Percentiles rank a stretch among this genome's conserved stretches.
Conservation (phyloP, 2,797 vertebrate species). For the Eptatretus atami region DNA sequence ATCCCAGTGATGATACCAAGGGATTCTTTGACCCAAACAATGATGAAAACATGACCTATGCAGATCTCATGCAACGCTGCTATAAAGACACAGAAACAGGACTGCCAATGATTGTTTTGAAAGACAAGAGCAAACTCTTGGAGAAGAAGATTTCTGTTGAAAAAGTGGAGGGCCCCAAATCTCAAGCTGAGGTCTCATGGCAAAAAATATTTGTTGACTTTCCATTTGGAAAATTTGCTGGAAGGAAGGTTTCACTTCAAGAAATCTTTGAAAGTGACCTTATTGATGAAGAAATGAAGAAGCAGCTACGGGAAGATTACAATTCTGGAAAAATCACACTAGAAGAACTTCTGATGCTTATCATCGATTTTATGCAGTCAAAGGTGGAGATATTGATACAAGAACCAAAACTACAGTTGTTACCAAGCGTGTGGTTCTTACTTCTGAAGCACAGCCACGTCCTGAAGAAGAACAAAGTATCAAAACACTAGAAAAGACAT, state of each 20-base stretch:
- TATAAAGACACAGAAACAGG: slow-evolving; percentile 48
- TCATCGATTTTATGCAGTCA: slow-evolving; percentile 2
- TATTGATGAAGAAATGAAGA: not conserved
- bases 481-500: not conserved
- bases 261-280: not conserved
- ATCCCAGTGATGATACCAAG: slow-evolving; percentile 81
- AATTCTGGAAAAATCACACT: slow-evolving; percentile 2
- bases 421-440: no score
- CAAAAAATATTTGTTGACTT: not conserved
- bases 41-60: slow-evolving; percentile 79
- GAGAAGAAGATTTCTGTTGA: not conserved
- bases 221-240: not conserved
- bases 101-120: slow-evolving; percentile 51
- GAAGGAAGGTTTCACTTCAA: slow-evolving; percentile 1
- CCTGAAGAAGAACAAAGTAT: not conserved
- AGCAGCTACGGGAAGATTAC: slow-evolving; percentile 1
- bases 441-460: no score
- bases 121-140: slow-evolving; percentile 23
- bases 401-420: not conserved
- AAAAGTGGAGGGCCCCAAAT: not conserved
- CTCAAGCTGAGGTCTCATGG: not conserved
- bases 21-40: slow-evolving; percentile 98
- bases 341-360: not conserved
- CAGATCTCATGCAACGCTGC: slow-evolving; percentile 73
- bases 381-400: slow-evolving; percentile 1